phyloP scores from a whole-genome alignment of 2,888 invertebrate species.

The Lithophane leautieri region DNA sequence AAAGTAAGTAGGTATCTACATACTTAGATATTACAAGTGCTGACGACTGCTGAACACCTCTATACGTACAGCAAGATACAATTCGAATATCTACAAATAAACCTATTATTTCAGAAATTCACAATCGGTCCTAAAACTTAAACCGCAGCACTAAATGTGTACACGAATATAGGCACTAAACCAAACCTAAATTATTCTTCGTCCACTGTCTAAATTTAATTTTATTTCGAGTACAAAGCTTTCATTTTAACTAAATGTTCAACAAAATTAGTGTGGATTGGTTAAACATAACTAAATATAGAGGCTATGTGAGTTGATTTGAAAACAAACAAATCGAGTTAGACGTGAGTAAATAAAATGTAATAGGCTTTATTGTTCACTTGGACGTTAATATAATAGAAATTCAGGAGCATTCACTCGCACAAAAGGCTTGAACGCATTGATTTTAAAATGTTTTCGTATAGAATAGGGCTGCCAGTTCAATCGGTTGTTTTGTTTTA shows the following conservation, averaged over 20 bases:
- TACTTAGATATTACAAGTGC: neutral
- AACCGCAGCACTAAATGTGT: constrained; percentile 30
- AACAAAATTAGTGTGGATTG: constrained; percentile 38
- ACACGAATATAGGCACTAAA: neutral
- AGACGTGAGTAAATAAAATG: constrained; percentile 54
- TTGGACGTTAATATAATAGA: constrained; percentile 55
- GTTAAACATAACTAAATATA: constrained; percentile 49
- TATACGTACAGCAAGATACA: neutral
- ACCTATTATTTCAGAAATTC: neutral
- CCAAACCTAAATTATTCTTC: constrained; percentile 39
- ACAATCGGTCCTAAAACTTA: neutral
- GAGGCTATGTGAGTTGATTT: constrained; percentile 44
- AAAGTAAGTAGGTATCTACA: too few species aligned
- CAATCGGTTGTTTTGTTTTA: neutral
- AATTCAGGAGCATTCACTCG: constrained; percentile 45
- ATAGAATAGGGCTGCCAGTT: constrained; percentile 14
- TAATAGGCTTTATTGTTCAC: constrained; percentile 55
- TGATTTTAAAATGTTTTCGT: constrained; percentile 53
- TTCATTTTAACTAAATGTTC: constrained; percentile 20
- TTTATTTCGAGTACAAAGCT: constrained; percentile 34
- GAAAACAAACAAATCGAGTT: constrained; percentile 59
- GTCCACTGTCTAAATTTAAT: constrained; percentile 32
- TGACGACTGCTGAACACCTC: neutral
- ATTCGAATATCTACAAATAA: constrained; percentile 15
- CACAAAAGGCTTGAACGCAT: constrained; percentile 52